Evolutionary conservation across 2,888 invertebrate species (phyloP), one percentile per base, ranked within the genome.

Genomic region (Spialia ferax): DNA sequence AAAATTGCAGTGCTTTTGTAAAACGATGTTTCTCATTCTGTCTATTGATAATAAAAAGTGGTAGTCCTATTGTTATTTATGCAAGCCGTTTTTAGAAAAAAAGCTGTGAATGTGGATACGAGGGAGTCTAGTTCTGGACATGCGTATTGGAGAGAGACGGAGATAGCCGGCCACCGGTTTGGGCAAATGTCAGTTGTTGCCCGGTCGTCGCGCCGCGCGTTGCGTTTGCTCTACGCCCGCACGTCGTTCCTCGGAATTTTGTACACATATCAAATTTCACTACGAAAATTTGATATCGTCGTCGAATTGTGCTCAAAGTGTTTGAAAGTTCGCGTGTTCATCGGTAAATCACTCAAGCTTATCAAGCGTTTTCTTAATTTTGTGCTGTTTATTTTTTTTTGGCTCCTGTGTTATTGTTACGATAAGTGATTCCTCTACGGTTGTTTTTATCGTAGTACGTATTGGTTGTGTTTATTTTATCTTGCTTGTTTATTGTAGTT

Each of bases 191-290:
- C 90, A 93, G 93, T 93, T 80, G 87, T 79, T 57, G 83, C 82
- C 83, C 87, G 89, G 83, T 83, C 86, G 86, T 79, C 85, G 87
- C 77, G 83, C 77, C 77, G 87, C 75, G 83, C 79, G 92, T 80
- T 73, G 81, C 76, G 79, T 82, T 72, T 61, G 70, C 63, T 23
- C 22, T 42, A 65, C 70, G 74, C 70, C 73, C 73, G 73, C 75
- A 74, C 71, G 71, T 76, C 71, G 66, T 65, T 68, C 75, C 73
- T 75, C 79, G 78, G 81, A 81, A 85, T 79, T 80, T 81, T 79
- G 86, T 86, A 88, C 93, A 93, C 93, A 89, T 93, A 92, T 93
- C 92, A 87, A 91, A 91, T 93, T 93, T 93, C 89, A 88, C 86
- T 88, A 88, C 81, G 87, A 89, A 93, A 93, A 88, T 92, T 93